A percentile compares a stretch with the other conserved stretches of the same genome.
Conservation (phyloP, 2,797 vertebrate species). For the Tamandua tetradactyla region DNA sequence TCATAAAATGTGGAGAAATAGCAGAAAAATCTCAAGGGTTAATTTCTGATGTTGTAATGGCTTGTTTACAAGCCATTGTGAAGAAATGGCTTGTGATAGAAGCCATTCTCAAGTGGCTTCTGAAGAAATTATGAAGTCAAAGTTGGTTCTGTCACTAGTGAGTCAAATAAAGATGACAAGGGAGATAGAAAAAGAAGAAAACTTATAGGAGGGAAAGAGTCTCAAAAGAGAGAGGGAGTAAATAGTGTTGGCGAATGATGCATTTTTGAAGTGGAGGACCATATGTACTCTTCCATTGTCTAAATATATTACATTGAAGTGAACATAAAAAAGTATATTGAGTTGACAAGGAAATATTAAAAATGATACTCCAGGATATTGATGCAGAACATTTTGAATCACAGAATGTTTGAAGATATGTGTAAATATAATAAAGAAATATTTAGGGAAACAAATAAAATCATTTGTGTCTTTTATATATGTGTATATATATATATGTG, state of each 20-base stretch:
- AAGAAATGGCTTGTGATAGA: too few species aligned
- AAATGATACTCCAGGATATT: neutral
- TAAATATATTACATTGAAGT: neutral
- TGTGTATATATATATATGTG: too few species aligned
- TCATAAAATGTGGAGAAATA: neutral
- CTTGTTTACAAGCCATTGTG: neutral
- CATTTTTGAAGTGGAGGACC: neutral
- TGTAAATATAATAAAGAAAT: neutral
- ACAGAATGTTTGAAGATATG: neutral
- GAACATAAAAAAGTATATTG: neutral
- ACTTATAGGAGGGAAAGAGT: neutral
- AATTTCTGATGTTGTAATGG: neutral
- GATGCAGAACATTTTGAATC: neutral
- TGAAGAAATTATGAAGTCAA: neutral
- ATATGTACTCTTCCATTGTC: neutral
- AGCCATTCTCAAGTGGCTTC: too few species aligned
- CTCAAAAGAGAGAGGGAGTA: neutral
- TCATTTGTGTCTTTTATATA: neutral
- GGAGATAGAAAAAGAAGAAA: neutral
- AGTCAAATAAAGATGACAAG: neutral
- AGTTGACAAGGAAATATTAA: neutral
- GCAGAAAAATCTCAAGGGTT: neutral
- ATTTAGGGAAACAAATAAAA: neutral
- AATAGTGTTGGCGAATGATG: neutral
- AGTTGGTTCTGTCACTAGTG: neutral